Evolutionary conservation across 2,113 vertebrate genomes (phyloP), one percentile per base, ranked within the genome.

Genomic region (Pao palembangensis): DNA sequence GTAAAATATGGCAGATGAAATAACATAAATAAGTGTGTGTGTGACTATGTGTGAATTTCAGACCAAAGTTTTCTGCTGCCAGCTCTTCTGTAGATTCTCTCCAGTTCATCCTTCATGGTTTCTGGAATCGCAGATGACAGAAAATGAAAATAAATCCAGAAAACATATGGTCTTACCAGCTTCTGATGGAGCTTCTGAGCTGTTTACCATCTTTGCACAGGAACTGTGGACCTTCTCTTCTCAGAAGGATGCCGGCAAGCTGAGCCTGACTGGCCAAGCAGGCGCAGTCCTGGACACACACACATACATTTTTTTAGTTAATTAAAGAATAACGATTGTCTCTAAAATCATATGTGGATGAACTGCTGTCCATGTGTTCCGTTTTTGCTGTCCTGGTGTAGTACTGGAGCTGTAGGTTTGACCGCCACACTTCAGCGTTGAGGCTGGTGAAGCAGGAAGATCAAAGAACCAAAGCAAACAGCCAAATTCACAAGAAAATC

Each of bases 51-150:
- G 0, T 38, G n/a, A 44, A 84, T 91, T 46, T 93, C 95, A 89
- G 92, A 99, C 97, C 97, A 99, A 89, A 96, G 94, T 67, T 99
- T 99, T 78, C 90, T 93, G 91, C 92, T 98, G 64, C 96, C 97
- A 44, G 96, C 95, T 90, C 89, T 91, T 83, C 94, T 93, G 79
- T 99, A 99, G 89, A 99, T 89, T 78, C 94, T 93, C 87, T 99
- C 96, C 82, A 99, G 88, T 69, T 95, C 94, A 41, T 96, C 93
- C 76, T 84, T 90, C 76, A 98, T 79, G 55, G 89, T 88, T 90
- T 94, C 98, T 93, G 84, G 17, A 88, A 82, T 62, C 41, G 79
- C 79, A 79, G 34, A 67, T 7, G 55, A 17, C 44, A 17, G 14
- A 47, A 47, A 16, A 47, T n/a, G 44, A n/a, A 47, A 38, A 12